These are phyloP conservation scores for Enteromius unitaeniatus DNA, from an alignment of 2,797 vertebrate genomes.

Conservation along the genomic window DNA sequence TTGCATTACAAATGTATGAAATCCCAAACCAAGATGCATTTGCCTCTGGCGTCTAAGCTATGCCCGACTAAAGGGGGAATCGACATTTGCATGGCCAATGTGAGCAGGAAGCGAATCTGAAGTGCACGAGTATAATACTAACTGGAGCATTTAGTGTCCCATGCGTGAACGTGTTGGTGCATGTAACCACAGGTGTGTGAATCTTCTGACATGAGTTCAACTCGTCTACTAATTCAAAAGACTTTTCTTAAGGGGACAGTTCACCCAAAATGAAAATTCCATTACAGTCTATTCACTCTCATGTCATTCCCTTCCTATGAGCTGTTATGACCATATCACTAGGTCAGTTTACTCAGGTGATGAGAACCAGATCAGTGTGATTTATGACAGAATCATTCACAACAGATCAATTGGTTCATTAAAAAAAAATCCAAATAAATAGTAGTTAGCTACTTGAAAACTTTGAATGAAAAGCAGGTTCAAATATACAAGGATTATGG, in stretches of 20 bases:
- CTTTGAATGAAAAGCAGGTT: neutral
- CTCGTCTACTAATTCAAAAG: slow-evolving; percentile 6
- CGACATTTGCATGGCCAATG: slow-evolving; percentile 54
- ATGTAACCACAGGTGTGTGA: slow-evolving; percentile 31
- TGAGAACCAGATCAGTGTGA: neutral
- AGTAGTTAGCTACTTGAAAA: neutral
- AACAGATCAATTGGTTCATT: neutral
- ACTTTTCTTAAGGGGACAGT: neutral
- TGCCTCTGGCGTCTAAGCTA: slow-evolving; percentile 55
- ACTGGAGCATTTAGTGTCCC: slow-evolving; percentile 41
- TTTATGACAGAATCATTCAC: neutral
- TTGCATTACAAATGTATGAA: slow-evolving; percentile 70
- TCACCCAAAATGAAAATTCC: neutral
- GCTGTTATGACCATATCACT: neutral
- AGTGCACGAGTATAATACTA: slow-evolving; percentile 56
- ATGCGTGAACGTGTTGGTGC: slow-evolving; percentile 35
- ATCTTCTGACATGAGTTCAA: slow-evolving; percentile 22
- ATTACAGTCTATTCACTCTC: neutral
- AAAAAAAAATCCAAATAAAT: neutral
- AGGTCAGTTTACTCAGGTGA: neutral
- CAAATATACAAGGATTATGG: neutral
- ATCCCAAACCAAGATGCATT: slow-evolving; percentile 53
- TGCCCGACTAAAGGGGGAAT: neutral
- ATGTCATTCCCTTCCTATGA: neutral
- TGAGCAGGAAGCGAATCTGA: slow-evolving; percentile 31